Base-by-base conservation (phyloP, 1,140 invertebrate species). In the Wiebesia pumilae region DNA sequence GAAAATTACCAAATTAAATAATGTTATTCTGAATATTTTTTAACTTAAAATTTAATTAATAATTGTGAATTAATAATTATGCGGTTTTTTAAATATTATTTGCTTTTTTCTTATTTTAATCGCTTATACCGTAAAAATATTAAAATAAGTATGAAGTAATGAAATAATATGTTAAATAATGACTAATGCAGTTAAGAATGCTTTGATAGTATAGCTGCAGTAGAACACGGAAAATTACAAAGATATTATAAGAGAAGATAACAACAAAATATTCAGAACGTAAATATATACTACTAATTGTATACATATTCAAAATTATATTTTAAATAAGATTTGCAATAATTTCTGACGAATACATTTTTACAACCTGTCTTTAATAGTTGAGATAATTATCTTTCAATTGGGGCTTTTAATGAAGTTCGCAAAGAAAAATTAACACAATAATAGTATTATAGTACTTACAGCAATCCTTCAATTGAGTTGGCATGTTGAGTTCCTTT, bases 401-500 rank as follows among this genome's bases (percentile, higher is more conserved):
- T 62, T 27, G 6, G 4, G 3, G 24, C 3, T 3, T 1, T 27
- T 62, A 27, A 62, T 47, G 43, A 62, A 54, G 19, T 0, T 24
- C 58, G 2, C 1, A 27, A 24, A 27, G 43, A n/a, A 38, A 62
- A 58, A 80, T 58, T 58, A 33, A 27, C 9, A 78, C 24, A 43
- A 30, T 78, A 47, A 80, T 54, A 21, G 47, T 19, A 38, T n/a
- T 21, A 21, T 10, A 9, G 14, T 73, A 85, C 84, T 85, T 43
- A 85, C 84, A 85, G 84, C 84, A 85, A 4, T 80, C 35, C 40
- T 81, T 85, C 84, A 62, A 80, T 12, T 81, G 65, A 33, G 24
- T 21, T 30, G 84, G 81, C 84, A 85, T 85, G 30, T 54, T 79
- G 77, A 33, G 21, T 75, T 43, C 38, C 21, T 27, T 24, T 7